phyloP scores from a whole-genome alignment of 2,113 vertebrate species.

The Limnothrissa miodon region DNA sequence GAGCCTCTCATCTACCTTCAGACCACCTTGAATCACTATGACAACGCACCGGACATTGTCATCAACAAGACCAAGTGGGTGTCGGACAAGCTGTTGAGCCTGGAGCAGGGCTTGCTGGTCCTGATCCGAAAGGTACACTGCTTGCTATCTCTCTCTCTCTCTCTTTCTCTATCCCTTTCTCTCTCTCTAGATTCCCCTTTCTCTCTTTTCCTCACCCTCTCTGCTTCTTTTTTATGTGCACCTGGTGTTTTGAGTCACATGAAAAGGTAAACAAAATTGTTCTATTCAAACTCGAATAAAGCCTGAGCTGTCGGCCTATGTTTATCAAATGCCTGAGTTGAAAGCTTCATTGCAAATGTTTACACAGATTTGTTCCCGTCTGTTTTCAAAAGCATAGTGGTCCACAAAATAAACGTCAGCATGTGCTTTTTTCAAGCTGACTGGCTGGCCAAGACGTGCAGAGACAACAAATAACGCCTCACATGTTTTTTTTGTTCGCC shows the following conservation, averaged over 20 bases:
- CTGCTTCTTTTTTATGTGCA: not conserved
- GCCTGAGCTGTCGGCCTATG: not conserved
- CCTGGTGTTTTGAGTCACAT: not conserved
- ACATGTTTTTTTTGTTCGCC: not conserved
- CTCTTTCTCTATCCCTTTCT: not conserved
- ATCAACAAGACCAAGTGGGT: constrained; percentile 76
- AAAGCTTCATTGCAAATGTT: not conserved
- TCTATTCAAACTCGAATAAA: not conserved
- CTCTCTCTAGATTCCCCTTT: not conserved
- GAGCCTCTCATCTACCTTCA: constrained; percentile 70
- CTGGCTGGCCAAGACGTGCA: not conserved
- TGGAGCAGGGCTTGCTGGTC: constrained; percentile 70
- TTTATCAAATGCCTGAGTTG: not conserved
- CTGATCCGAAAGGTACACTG: constrained; percentile 68
- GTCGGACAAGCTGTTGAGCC: constrained; percentile 70
- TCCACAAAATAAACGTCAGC: not conserved
- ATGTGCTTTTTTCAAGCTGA: not conserved
- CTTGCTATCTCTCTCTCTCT: not conserved
- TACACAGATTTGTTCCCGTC: not conserved
- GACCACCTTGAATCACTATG: constrained; percentile 61
- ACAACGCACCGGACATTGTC: constrained; percentile 59
- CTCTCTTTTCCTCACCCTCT: not conserved
- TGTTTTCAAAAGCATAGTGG: not conserved
- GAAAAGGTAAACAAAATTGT: not conserved
- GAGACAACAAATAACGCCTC: not conserved